Conservation (phyloP, 2,113 vertebrate genomes). For the Varanus salvator region DNA sequence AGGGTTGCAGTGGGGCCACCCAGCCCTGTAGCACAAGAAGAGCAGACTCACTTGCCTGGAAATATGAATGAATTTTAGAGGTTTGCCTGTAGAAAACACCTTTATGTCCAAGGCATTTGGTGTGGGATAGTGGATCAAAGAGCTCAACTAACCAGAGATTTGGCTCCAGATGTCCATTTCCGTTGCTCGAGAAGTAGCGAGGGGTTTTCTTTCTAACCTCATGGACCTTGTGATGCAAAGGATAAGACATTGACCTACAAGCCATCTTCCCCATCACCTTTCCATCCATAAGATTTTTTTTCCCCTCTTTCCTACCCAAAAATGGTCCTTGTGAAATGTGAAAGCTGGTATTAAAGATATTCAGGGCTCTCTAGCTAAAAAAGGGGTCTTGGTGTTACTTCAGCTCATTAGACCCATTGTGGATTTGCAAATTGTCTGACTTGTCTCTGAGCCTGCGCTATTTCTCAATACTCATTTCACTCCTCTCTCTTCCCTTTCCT, state of each 20-base stretch:
- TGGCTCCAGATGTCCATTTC: neutral
- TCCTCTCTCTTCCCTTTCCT: constrained; percentile 88
- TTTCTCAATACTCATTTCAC: constrained; percentile 80
- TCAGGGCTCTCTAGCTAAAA: rapidly evolving
- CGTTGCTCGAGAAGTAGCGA: neutral
- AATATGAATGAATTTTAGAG: neutral
- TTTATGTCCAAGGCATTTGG: rapidly evolving
- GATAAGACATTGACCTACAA: neutral
- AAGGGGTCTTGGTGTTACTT: constrained; percentile 35
- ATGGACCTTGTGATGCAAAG: neutral
- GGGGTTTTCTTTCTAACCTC: neutral
- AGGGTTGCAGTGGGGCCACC: neutral
- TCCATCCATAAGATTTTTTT: constrained; percentile 6
- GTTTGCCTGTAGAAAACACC: constrained; percentile 32
- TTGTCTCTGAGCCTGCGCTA: constrained; percentile 81
- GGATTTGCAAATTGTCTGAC: constrained; percentile 80
- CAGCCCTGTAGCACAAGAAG: neutral
- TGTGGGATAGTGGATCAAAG: neutral
- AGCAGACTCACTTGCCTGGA: neutral
- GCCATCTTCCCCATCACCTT: constrained; percentile 7
- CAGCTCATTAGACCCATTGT: constrained; percentile 60
- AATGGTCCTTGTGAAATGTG: neutral
- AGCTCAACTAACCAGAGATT: neutral
- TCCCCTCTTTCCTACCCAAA: neutral
- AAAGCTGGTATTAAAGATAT: neutral